Evolutionary conservation across 2,888 invertebrate genomes (phyloP).

Genomic region (Portevinia maculata): DNA sequence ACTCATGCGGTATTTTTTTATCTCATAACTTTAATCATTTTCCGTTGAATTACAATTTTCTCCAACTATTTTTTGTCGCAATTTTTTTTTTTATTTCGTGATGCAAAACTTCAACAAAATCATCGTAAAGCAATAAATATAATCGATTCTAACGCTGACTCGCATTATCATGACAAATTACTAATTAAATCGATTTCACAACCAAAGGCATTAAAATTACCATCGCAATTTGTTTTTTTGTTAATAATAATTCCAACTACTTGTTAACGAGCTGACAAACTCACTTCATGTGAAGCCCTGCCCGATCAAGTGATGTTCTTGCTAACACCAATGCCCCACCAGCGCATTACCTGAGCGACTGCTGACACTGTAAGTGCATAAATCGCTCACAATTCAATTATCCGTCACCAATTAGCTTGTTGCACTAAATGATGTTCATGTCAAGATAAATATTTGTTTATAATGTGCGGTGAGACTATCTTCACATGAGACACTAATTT

Average conservation of each 20-base stretch:
- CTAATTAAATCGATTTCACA: slow-evolving; percentile 22
- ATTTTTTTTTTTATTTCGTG: too few relatives aligned
- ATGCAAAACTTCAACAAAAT: too few relatives aligned
- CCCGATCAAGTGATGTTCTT: neutral
- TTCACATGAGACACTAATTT: slow-evolving; percentile 35
- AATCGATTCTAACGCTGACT: neutral
- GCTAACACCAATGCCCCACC: slow-evolving; percentile 10
- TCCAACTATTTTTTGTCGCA: too few relatives aligned
- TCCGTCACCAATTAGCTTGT: slow-evolving; percentile 62
- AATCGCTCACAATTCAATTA: slow-evolving; percentile 67
- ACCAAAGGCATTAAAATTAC: neutral
- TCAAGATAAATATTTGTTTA: slow-evolving; percentile 68
- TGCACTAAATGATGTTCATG: slow-evolving; percentile 63
- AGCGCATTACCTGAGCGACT: slow-evolving; percentile 25
- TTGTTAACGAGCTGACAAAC: slow-evolving; percentile 12
- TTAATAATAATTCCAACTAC: slow-evolving; percentile 15
- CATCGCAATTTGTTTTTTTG: slow-evolving; percentile 8
- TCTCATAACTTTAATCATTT: too few relatives aligned
- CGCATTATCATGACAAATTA: neutral
- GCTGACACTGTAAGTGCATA: slow-evolving; percentile 35
- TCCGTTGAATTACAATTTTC: too few relatives aligned
- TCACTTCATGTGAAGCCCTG: slow-evolving; percentile 16
- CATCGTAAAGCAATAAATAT: neutral
- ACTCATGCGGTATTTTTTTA: too few relatives aligned
- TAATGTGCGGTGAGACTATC: slow-evolving; percentile 31